phyloP scores from a whole-genome alignment of 1,140 invertebrate species.

The Drosophila kohkoa region DNA sequence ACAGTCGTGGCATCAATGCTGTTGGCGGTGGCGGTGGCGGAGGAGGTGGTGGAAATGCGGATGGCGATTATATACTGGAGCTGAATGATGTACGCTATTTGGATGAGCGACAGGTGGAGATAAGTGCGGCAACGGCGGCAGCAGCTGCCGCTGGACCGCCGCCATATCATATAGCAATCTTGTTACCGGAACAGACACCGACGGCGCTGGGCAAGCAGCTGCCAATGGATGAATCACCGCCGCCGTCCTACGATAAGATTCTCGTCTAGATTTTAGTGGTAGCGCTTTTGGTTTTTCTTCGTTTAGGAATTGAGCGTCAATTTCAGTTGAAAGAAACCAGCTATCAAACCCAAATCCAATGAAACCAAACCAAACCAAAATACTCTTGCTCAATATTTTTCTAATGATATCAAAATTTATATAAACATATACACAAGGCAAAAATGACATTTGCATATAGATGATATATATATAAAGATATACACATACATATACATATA shows the following conservation, averaged over 20 bases:
- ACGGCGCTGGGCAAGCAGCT: constrained; percentile 73
- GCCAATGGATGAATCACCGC: constrained; percentile 85
- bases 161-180: constrained; percentile 87
- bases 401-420: constrained; percentile 79
- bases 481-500: constrained; percentile 52
- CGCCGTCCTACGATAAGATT: constrained; percentile 87
- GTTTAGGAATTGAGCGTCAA: constrained; percentile 67
- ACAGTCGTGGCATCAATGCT: constrained; percentile 50
- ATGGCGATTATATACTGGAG: constrained; percentile 55
- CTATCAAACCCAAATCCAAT: constrained; percentile 32
- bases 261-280: constrained; percentile 75
- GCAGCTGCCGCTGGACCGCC: constrained; percentile 83
- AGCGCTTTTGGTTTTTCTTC: constrained; percentile 26
- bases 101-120: constrained; percentile 54
- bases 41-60: background rate
- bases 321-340: constrained; percentile 45
- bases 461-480: constrained; percentile 47
- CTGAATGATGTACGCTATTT: constrained; percentile 60
- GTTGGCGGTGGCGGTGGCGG: background rate
- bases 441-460: constrained; percentile 53
- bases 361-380: constrained; percentile 36
- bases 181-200: constrained; percentile 85
- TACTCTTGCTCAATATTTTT: constrained; percentile 79
- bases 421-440: constrained; percentile 70
- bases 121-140: constrained; percentile 52